Base-by-base conservation (phyloP, 2,797 vertebrate genomes). In the Brachyalestes nurse region DNA sequence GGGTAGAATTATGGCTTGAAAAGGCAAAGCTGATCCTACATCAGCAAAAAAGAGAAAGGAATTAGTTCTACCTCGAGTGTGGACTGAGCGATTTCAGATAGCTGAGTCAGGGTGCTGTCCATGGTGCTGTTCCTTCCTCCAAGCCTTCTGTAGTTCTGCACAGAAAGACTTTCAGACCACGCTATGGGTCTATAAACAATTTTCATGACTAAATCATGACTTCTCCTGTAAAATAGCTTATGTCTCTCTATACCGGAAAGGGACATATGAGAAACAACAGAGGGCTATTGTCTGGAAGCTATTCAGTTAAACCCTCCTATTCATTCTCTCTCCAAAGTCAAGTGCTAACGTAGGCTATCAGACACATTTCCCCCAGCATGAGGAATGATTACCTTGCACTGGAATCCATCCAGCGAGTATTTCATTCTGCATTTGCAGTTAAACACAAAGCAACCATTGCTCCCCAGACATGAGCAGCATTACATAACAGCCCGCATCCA, bases 91-190 rank as follows among this genome's bases (percentile, higher is more conserved):
- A 72, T 53, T 13, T 51, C 13, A 42, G n/a, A 53, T 42, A 40
- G 58, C 51, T 7, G 70, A 21, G 19, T 76, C 19, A 67, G 23
- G 82, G 34, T 34, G 62, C 79, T 83, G 78, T 85, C 83, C 83
- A 13, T 86, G 81, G 85, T 86, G 55, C 78, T 86, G 67, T 66
- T 75, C 62, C 72, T 53, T 19, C n/a, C 62, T 12, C 53, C 21
- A 70, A 7, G 21, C 57, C 65, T 73, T 69, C 6, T 45, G 47
- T 9, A 9, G 19, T 38, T 57, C 61, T 49, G 77, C 51, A 58
- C 7, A 67, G 74, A 57, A 72, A 21, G 64, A 5, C 21, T 77
- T 65, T 62, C 61, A 79, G 51, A 72, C 53, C 65, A 42, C 53
- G 1, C 53, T 61, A 66, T 65, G 65, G 57, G 72, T 65, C 17